phyloP scores from a whole-genome alignment of 2,113 vertebrate species.

The Apodemus speciosus region DNA sequence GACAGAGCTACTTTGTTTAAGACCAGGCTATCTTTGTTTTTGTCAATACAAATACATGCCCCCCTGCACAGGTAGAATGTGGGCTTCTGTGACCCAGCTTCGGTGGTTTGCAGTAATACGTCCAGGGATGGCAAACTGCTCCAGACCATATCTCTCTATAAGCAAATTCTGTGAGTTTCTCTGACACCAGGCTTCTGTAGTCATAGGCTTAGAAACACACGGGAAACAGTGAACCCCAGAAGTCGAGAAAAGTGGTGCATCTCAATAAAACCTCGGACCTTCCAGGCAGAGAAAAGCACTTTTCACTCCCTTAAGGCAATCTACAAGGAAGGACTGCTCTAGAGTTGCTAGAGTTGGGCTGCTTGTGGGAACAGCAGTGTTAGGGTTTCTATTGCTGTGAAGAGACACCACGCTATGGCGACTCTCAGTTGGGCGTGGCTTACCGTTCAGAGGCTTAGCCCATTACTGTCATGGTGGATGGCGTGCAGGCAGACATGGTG shows the following conservation, averaged over 20 bases:
- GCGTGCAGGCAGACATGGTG: neutral
- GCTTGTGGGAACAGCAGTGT: neutral
- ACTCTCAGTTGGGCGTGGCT: neutral
- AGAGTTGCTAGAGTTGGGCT: slow-evolving; percentile 4
- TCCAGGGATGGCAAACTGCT: neutral
- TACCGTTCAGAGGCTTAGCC: neutral
- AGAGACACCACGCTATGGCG: neutral
- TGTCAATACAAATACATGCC: neutral
- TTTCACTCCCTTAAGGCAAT: neutral
- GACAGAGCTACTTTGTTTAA: neutral
- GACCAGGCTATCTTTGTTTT: neutral
- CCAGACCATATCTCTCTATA: neutral
- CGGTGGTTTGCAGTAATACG: neutral
- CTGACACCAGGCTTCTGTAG: neutral
- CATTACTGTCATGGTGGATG: neutral
- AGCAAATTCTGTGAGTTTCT: neutral
- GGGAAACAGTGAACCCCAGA: neutral
- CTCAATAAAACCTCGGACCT: slow-evolving; percentile 38
- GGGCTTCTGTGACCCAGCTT: slow-evolving; percentile 26
- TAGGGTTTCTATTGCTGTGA: neutral
- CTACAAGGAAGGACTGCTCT: neutral
- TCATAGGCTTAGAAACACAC: slow-evolving; percentile 1
- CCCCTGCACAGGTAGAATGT: neutral
- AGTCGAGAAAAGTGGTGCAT: neutral
- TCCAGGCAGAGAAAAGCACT: neutral